These are phyloP conservation scores for Periophthalmus modestus DNA, from an alignment of 2,113 vertebrate species.

Conservation along the genomic window DNA sequence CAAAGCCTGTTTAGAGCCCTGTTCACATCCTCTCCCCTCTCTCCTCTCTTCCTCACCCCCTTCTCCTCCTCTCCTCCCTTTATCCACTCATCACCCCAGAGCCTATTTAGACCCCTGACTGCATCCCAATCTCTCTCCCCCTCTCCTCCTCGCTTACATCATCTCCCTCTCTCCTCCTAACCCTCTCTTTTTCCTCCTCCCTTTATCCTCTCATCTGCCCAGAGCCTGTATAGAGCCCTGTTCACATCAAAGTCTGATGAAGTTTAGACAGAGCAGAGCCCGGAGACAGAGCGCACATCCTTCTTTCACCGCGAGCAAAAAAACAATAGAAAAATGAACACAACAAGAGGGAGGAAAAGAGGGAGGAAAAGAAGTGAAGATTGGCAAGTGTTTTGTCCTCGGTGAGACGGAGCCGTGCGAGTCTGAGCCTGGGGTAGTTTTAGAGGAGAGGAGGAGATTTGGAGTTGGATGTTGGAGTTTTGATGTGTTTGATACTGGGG, in stretches of 20 bases:
- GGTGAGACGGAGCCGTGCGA: constrained; percentile 33
- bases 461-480: constrained; percentile 2
- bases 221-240: constrained; percentile 44
- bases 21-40: constrained; percentile 35
- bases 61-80: too few relatives aligned
- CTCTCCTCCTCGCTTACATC: not conserved
- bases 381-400: constrained; percentile 42
- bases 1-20: constrained; percentile 42
- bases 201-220: constrained; percentile 50
- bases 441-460: constrained; percentile 1
- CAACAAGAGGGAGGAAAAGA: not conserved
- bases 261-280: constrained; percentile 22
- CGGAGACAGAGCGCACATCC: not conserved
- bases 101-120: too few relatives aligned
- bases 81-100: too few relatives aligned
- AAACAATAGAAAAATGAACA: constrained; percentile 47
- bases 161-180: constrained; percentile 12
- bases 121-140: constrained; percentile 25
- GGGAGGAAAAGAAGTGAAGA: constrained; percentile 23
- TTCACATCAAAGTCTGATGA: constrained; percentile 51
- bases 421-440: constrained; percentile 37
- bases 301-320: constrained; percentile 48
- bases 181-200: constrained; percentile 40
- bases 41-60: too few relatives aligned
- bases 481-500: not conserved